Evolutionary conservation across 2,113 vertebrate genomes (phyloP).

Genomic region (Erpornis zantholeuca): DNA sequence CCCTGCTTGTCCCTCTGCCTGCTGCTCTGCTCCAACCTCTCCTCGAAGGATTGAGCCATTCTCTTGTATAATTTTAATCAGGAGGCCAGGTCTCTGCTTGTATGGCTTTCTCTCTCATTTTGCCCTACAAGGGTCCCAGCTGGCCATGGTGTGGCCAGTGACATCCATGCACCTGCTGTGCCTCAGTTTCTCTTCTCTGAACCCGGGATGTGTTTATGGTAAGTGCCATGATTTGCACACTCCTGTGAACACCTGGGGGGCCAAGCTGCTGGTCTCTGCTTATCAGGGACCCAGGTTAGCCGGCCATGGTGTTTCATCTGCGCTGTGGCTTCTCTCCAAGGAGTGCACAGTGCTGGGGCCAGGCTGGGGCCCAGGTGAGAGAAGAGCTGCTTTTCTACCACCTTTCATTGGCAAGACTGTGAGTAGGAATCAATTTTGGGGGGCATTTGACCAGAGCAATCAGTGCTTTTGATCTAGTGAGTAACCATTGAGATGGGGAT

Average conservation of each 20-base stretch:
- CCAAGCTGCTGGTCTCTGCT: neutral
- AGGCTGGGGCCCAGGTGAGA: neutral
- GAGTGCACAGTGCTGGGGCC: rapidly evolving
- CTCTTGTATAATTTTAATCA: neutral
- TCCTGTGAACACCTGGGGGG: neutral
- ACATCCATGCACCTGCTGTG: neutral
- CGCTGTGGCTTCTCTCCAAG: rapidly evolving
- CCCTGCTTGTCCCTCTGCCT: neutral
- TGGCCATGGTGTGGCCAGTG: neutral
- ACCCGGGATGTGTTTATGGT: neutral
- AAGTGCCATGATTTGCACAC: neutral
- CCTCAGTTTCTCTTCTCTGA: neutral
- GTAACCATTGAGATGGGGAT: neutral
- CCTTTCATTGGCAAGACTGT: neutral
- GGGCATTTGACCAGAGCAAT: neutral
- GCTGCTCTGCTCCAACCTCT: neutral
- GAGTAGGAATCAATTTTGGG: neutral
- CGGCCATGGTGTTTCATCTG: neutral
- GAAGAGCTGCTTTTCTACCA: neutral
- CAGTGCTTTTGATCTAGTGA: neutral
- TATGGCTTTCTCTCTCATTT: neutral
- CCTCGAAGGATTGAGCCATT: neutral
- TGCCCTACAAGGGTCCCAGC: neutral
- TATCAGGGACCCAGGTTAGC: neutral
- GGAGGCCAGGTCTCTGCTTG: neutral